Evolutionary conservation across 1,140 invertebrate species (phyloP).

Genomic region (Musca vetustissima): DNA sequence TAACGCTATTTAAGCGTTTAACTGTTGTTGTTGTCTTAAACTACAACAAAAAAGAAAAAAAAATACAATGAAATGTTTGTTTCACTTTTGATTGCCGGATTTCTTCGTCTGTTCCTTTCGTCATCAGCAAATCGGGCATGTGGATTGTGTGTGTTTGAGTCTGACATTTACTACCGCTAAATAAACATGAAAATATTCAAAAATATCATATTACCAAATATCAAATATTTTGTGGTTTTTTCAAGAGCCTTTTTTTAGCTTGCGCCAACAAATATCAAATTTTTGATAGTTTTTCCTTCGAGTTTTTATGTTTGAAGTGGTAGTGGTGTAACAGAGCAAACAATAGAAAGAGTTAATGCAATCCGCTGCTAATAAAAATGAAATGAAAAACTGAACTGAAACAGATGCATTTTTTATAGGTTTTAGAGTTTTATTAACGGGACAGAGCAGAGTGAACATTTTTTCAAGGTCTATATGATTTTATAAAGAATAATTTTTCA

Average conservation of each 20-base stretch:
- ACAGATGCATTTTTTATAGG: no score
- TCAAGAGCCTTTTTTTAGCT: background rate
- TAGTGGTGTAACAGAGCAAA: no score
- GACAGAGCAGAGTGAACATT: no score
- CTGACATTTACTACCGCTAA: slow-evolving; percentile 1
- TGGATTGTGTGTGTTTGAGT: background rate
- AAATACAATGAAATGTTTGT: no score
- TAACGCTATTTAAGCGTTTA: background rate
- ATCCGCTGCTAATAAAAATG: no score
- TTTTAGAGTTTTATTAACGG: no score
- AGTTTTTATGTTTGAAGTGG: no score
- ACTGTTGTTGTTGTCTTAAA: background rate
- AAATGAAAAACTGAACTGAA: no score
- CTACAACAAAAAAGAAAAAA: background rate
- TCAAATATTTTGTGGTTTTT: background rate
- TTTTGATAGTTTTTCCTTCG: background rate
- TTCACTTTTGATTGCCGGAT: background rate
- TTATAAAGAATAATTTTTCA: no score
- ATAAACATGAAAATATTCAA: background rate
- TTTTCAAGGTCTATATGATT: no score
- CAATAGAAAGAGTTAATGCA: no score
- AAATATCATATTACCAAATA: background rate
- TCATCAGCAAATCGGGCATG: background rate
- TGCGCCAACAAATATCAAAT: background rate
- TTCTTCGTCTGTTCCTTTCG: no score